Evolutionary conservation across 2,113 vertebrate genomes (phyloP), one percentile per base, ranked within the genome.

Genomic region (Heptranchias perlo): DNA sequence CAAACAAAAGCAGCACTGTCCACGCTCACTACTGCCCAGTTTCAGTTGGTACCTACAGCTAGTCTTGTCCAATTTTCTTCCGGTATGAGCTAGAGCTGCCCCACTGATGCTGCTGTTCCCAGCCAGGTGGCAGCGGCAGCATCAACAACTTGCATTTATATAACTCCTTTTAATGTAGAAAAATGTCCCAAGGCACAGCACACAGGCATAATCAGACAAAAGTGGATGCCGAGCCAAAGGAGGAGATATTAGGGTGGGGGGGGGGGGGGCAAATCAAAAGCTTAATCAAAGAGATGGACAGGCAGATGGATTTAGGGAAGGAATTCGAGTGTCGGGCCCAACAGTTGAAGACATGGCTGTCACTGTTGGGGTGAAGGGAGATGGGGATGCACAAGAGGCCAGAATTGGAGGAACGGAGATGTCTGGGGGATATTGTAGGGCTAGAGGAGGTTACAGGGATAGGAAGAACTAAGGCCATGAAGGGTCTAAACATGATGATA

Each of bases 1-100:
- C 89, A 93, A 93, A 93, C 89, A 93, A 62, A 93, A 93, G 58
- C 58, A 62, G 58, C 58, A 93, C 58, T 93, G 89, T 93, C 89
- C 31, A 62, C 16, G 4, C 58, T 93, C n/a, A 39, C 58, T 93
- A 93, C 54, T 92, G 18, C 21, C 35, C 89, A 39, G 89, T 47
- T 82, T 82, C 7, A 82, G n/a, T 82, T 82, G 78, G 78, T 82
- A 82, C 39, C 78, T 82, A 82, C 44, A 16, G 14, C n/a, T 93
- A 93, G 5, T 23, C 54, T 62, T 64, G 89, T 93, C n/a, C 35
- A 39, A 39, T 39, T 93, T 93, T 91, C 25, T 21, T 92, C 52
- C 31, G 31, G 54, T 6, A 18, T 16, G 87, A 92, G 54, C 31
- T 61, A 18, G 54, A 92, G 31, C 54, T 92, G 87, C 31, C 87